Evolutionary conservation across 2,797 vertebrate genomes (phyloP).

Genomic region (Hoplostethus mediterraneus): DNA sequence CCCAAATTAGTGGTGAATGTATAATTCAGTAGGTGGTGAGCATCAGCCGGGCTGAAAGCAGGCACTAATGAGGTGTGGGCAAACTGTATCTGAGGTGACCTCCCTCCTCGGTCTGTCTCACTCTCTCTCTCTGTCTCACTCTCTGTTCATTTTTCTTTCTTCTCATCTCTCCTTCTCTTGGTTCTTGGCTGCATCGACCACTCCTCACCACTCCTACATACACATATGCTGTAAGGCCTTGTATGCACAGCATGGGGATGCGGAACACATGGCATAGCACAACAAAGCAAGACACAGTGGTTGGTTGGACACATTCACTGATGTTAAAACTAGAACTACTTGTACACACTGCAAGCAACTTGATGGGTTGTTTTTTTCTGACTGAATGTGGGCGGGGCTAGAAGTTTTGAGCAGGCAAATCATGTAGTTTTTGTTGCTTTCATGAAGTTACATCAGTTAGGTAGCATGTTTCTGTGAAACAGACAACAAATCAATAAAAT

Average conservation of each 20-base stretch:
- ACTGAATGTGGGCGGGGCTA: no score
- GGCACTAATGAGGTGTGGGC: conserved; percentile 77
- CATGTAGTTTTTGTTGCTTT: no score
- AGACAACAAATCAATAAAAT: no score
- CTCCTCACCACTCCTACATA: conserved; percentile 54
- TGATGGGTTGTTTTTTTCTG: no score
- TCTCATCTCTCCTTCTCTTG: conserved; percentile 13
- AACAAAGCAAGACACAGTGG: conserved; percentile 56
- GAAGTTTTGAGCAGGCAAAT: no score
- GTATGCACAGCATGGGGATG: conserved; percentile 10
- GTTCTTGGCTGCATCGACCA: conserved; percentile 39
- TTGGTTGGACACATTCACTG: no score
- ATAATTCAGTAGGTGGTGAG: conserved; percentile 79
- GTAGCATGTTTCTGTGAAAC: no score
- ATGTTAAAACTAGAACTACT: no score
- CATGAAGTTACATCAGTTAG: no score
- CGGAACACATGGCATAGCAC: conserved; percentile 63
- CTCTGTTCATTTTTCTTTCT: no score
- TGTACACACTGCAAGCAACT: no score
- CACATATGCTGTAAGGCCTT: conserved; percentile 53
- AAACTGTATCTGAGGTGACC: conserved; percentile 69
- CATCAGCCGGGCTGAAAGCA: conserved; percentile 73
- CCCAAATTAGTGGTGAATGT: conserved; percentile 79
- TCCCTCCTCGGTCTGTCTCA: conserved; percentile 48
- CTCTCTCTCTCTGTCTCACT: background rate